Conservation (phyloP, 2,888 invertebrate species). For the Yponomeuta sedellus region DNA sequence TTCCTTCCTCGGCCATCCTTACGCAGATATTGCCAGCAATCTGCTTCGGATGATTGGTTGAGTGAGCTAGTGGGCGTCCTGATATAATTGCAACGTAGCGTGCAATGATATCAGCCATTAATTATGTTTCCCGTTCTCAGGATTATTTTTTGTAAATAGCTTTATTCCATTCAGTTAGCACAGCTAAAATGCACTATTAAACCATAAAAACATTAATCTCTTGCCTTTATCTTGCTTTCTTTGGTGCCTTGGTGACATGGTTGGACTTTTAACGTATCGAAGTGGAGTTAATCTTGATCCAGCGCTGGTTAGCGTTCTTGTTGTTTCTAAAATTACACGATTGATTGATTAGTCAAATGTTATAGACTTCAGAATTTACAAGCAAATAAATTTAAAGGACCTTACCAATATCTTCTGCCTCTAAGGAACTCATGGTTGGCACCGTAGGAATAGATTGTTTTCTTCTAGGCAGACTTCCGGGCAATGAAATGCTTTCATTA, state of each 20-base stretch:
- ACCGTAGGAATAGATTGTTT: slow-evolving; percentile 74
- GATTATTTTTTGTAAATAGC: too few species aligned
- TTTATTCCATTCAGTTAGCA: too few species aligned
- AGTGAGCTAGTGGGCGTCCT: too few species aligned
- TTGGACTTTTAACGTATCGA: slow-evolving; percentile 63
- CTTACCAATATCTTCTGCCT: slow-evolving; percentile 62
- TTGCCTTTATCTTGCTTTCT: slow-evolving; percentile 44
- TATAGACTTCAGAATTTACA: not conserved
- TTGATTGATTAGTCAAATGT: not conserved
- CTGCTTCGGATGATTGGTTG: too few species aligned
- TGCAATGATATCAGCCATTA: too few species aligned
- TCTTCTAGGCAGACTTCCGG: slow-evolving; percentile 78
- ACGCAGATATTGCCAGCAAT: too few species aligned
- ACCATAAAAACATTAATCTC: too few species aligned
- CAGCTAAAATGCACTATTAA: too few species aligned
- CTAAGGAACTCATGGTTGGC: slow-evolving; percentile 64
- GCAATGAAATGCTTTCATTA: slow-evolving; percentile 80
- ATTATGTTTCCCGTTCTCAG: too few species aligned
- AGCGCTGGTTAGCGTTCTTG: slow-evolving; percentile 65
- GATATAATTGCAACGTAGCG: too few species aligned
- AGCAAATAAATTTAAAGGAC: not conserved
- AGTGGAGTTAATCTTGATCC: slow-evolving; percentile 67
- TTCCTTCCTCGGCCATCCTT: too few species aligned
- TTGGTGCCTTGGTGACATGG: slow-evolving; percentile 72
- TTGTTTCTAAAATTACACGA: slow-evolving; percentile 39